Base-by-base conservation (phyloP, 1,140 invertebrate species). In the Caenorhabditis brenneri region DNA sequence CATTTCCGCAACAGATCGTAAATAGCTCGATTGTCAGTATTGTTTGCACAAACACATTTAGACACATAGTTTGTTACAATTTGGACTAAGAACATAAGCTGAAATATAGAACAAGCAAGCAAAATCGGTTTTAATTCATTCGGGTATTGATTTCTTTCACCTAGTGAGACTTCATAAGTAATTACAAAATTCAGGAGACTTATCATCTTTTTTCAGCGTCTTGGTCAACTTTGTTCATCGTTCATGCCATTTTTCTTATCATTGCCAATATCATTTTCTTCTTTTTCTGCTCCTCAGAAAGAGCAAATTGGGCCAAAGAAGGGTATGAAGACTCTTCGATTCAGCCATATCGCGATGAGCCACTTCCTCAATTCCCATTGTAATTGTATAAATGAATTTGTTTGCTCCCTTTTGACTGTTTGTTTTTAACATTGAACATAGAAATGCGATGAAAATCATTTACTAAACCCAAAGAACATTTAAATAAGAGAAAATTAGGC, bases 241-340 rank as follows among this genome's bases (percentile, higher is more conserved):
- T 82, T 48, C 81, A 82, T 39, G 81, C 55, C 4, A 60, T 36
- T 4, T 65, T 82, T 36, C 81, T 82, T 12, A 36, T 82, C 46
- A 46, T 69, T 15, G 60, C 81, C 2, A 82, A 82, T 29, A 42
- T 74, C 22, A 74, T 82, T 29, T 82, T 82, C 51, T 82, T 58
- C 48, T 51, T 69, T 42, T 82, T 69, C 60, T 46, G 36, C 36
- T 65, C 39, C 29, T 58, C 55, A 24, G 81, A 82, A 51, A 60
- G 39, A 48, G 81, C 81, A 16, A 55, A 55, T 36, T 82, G 81
- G 81, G 81, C 81, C 15, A 82, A 74, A 46, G 81, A 82, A 82
- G 81, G 81, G 27, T 82, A 82, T 19, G 81, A 82, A 49, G 81
- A 82, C 46, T 65, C 81, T 82, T 82, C 81, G 22, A 82, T 82